phyloP scores from a whole-genome alignment of 2,888 invertebrate genomes.

The Neoascia interrupta region DNA sequence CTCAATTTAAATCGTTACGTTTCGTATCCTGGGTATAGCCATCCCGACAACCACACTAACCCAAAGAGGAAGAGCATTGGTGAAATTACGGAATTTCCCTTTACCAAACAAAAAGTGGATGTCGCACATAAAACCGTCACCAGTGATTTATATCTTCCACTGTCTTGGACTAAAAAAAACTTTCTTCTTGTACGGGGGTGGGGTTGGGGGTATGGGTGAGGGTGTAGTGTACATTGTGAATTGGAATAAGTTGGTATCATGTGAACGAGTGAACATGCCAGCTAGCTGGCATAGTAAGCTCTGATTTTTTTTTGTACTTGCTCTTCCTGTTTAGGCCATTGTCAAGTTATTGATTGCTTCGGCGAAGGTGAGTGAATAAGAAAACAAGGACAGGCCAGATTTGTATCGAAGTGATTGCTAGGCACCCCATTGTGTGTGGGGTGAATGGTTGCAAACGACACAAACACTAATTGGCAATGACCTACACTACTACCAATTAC shows the following conservation, averaged over 20 bases:
- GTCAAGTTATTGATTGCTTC: slow-evolving; percentile 39
- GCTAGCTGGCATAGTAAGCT: no score
- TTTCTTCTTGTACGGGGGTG: slow-evolving; percentile 37
- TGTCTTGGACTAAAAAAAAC: slow-evolving; percentile 48
- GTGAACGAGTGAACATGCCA: no score
- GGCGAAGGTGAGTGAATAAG: not conserved
- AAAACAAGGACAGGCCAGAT: slow-evolving; percentile 9
- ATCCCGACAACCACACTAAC: no score
- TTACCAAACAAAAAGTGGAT: slow-evolving; percentile 36
- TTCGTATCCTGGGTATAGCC: not conserved
- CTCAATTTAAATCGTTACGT: slow-evolving; percentile 62
- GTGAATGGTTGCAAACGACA: slow-evolving; percentile 1
- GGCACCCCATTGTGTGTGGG: not conserved
- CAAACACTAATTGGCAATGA: slow-evolving; percentile 6
- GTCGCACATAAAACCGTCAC: slow-evolving; percentile 58
- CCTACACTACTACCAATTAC: slow-evolving; percentile 5
- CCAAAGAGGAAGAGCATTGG: not conserved
- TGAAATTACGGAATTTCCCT: slow-evolving; percentile 55
- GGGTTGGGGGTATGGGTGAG: no score
- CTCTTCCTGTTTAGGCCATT: slow-evolving; percentile 42
- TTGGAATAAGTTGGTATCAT: not conserved
- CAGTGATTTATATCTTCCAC: slow-evolving; percentile 62
- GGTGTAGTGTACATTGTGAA: slow-evolving; percentile 59
- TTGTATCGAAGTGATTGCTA: slow-evolving; percentile 22
- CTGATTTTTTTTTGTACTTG: no score